Evolutionary conservation across 2,113 vertebrate species (phyloP), one percentile per base, ranked within the genome.

Genomic region (Piliocolobus tephrosceles): DNA sequence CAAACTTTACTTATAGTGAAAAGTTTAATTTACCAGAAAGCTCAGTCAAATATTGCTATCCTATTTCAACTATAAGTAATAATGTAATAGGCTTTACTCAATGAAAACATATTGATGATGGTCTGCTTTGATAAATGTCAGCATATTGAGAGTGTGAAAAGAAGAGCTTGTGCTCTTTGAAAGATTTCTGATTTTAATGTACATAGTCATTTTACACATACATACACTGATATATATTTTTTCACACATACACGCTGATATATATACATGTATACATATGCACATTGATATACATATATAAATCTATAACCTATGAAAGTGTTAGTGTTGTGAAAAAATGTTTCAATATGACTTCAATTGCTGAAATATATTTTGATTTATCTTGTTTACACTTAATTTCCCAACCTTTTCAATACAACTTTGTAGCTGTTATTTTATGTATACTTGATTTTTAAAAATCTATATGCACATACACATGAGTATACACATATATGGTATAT

Each of bases 1-100:
- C 32, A 81, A 89, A 70, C 13, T 90, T 86, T 90, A 68, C 58
- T 80, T 90, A 68, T 20, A 55, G 27, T 43, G 40, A 92, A 68
- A 66, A 32, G 40, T 90, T n/a, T 94, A 90, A 75, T 95, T 95
- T 84, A 57, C 8, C 18, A 64, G 70, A 94, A 95, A 94, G 45
- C 61, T 79, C 52, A 75, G 17, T 84, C 30, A 90, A 76, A 72
- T 88, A 57, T 66, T 79, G 30, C 58, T 47, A 43, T 92, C 20
- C 43, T 78, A 58, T 89, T 91, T 89, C 30, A 68, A 55, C 52
- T 82, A 43, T 75, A 81, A 82, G 5, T 66, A 80, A 87, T 91
- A 87, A 57, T 25, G 75, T 43, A 76, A n/a, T 20, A 84, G 58
- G 4, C 35, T 81, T 91, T 82, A 76, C 64, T 95, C 23, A 78